A percentile compares a stretch with the other conserved stretches of the same genome.
phyloP scores from a whole-genome alignment of 2,888 invertebrate genomes.

The Auanema freiburgensis region DNA sequence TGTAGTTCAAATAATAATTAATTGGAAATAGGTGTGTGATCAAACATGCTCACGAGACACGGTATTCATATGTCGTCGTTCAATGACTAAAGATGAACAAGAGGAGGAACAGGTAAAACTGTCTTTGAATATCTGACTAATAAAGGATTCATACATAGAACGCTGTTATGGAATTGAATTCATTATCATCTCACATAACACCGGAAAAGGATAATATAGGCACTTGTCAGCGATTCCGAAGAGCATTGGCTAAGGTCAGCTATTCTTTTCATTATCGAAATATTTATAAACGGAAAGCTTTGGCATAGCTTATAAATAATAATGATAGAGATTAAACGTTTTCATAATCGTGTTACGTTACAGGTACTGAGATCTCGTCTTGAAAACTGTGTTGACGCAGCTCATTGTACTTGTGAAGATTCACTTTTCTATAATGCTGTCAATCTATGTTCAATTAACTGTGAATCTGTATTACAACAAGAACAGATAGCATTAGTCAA shows the following conservation, averaged over 20 bases:
- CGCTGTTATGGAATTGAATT: constrained; percentile 23
- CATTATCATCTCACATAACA: constrained; percentile 26
- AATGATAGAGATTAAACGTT: not conserved
- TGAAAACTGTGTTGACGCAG: constrained; percentile 40
- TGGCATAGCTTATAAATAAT: not conserved
- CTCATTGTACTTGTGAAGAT: constrained; percentile 45
- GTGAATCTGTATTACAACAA: constrained; percentile 18
- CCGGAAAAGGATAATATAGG: constrained; percentile 30
- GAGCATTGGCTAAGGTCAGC: constrained; percentile 35
- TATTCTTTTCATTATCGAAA: not conserved
- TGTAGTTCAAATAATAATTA: not conserved
- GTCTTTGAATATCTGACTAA: not conserved
- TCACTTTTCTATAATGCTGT: constrained; percentile 24
- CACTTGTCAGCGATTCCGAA: constrained; percentile 36
- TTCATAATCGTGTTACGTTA: constrained; percentile 7
- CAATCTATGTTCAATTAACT: constrained; percentile 16
- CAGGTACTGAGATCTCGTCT: constrained; percentile 39
- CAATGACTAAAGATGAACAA: constrained; percentile 26
- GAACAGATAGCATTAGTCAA: constrained; percentile 12
- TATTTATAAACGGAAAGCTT: not conserved
- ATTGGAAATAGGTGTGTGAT: constrained; percentile 37
- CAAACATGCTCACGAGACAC: constrained; percentile 39
- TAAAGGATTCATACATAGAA: constrained; percentile 15
- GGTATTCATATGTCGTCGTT: constrained; percentile 27
- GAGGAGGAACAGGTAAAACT: constrained; percentile 30